phyloP scores from a whole-genome alignment of 2,888 invertebrate species.

The Atherix ibis region DNA sequence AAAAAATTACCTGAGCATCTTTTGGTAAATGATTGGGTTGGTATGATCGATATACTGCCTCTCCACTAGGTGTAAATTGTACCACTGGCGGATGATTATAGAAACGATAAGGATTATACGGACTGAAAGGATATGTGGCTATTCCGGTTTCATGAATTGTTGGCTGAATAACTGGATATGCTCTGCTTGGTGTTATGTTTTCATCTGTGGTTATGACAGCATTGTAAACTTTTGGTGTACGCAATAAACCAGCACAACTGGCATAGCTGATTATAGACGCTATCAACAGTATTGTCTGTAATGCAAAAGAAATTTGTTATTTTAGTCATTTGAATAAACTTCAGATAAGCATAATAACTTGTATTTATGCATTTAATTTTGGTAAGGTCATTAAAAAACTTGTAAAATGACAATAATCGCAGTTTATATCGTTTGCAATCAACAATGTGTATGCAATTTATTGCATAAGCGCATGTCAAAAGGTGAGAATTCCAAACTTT shows the following conservation, averaged over 20 bases:
- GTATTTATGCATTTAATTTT: no score
- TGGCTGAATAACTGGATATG: conserved; percentile 58
- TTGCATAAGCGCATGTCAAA: no score
- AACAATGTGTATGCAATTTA: no score
- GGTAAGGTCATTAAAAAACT: no score
- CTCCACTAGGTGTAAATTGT: conserved; percentile 17
- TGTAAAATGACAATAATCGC: no score
- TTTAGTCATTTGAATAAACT: no score
- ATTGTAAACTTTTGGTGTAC: conserved; percentile 63
- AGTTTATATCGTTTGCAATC: no score
- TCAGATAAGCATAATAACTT: no score
- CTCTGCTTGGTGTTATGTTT: conserved; percentile 57
- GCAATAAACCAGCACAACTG: conserved; percentile 34
- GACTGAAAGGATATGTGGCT: conserved; percentile 24
- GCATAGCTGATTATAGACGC: conserved; percentile 20
- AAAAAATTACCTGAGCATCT: conserved; percentile 4
- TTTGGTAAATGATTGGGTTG: conserved; percentile 3
- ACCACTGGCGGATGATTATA: conserved; percentile 24
- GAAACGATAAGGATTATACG: conserved; percentile 23
- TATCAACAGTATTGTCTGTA: conserved; percentile 3
- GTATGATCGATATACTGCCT: no score
- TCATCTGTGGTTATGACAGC: conserved; percentile 64
- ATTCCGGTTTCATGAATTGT: conserved; percentile 48
- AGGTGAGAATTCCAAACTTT: no score
- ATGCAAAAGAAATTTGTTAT: no score